These are phyloP conservation scores for Microchirus variegatus DNA, from an alignment of 2,797 vertebrate genomes.

Conservation along the genomic window DNA sequence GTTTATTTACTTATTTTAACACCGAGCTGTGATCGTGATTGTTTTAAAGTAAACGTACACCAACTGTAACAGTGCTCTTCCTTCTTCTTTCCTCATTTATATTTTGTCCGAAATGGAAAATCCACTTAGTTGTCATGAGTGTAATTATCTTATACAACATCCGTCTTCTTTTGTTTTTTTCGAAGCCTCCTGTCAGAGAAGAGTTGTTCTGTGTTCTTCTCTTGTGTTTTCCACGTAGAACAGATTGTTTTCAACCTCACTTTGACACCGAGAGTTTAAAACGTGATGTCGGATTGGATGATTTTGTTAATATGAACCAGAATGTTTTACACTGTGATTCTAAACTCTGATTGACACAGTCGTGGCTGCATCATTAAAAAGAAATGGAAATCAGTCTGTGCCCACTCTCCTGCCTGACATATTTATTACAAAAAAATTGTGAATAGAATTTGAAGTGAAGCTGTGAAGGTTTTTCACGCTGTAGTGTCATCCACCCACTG, in stretches of 20 bases:
- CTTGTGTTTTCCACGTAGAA: neutral
- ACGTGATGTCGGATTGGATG: neutral
- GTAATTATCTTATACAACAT: constrained; percentile 18
- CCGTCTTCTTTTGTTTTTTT: constrained; percentile 7
- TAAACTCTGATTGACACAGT: neutral
- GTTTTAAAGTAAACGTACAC: constrained; percentile 17
- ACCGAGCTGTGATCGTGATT: constrained; percentile 18
- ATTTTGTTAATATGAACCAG: neutral
- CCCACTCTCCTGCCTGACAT: neutral
- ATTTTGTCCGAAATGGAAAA: no score
- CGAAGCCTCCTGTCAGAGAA: constrained; percentile 11
- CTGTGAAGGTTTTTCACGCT: neutral
- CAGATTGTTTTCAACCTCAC: neutral
- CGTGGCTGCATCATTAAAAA: constrained; percentile 2
- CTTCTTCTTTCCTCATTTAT: no score
- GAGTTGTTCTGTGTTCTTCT: neutral
- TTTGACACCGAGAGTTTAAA: neutral
- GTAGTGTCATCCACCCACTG: neutral
- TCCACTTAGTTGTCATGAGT: no score
- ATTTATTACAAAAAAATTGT: constrained; percentile 1
- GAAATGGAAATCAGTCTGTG: neutral
- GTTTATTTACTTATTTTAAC: neutral
- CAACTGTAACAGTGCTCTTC: neutral
- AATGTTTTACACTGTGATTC: constrained; percentile 4
- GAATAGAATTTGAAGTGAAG: neutral